Evolutionary conservation across 2,888 invertebrate genomes (phyloP).

Genomic region (Drosophila mimetica): DNA sequence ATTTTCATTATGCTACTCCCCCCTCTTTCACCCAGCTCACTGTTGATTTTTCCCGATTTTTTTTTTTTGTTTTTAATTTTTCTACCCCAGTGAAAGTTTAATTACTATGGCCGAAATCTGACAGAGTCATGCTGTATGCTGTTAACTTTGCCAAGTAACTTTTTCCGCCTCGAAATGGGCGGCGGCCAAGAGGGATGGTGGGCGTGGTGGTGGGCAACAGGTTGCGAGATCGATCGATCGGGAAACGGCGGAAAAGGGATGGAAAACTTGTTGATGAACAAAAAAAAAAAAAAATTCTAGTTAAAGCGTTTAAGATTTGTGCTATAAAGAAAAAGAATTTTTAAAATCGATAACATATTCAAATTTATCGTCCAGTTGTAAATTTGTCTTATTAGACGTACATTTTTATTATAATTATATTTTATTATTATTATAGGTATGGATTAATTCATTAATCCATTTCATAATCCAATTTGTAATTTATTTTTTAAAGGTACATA

Average conservation of each 20-base stretch:
- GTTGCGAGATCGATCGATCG: constrained; percentile 6
- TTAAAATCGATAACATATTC: no score
- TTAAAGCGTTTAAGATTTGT: no score
- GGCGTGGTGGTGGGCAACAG: constrained; percentile 15
- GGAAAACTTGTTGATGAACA: neutral
- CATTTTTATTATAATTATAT: no score
- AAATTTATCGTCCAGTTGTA: no score
- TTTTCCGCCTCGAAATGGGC: neutral
- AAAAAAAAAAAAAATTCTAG: no score
- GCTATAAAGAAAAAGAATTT: no score
- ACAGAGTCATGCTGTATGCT: constrained; percentile 25
- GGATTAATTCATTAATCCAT: no score
- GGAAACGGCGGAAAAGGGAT: neutral
- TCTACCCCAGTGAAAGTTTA: constrained; percentile 56
- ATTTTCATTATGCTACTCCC: constrained; percentile 36
- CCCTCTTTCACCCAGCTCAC: constrained; percentile 1
- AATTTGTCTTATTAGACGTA: no score
- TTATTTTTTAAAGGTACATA: no score
- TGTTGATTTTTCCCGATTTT: constrained; percentile 19
- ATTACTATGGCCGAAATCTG: constrained; percentile 57
- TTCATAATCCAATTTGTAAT: no score
- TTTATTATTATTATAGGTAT: no score
- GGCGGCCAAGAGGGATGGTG: neutral
- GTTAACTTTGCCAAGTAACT: constrained; percentile 15
- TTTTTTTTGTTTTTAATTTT: constrained; percentile 36